Percentiles rank a stretch among this genome's conserved stretches.
Evolutionary conservation across 2,113 vertebrate genomes (phyloP).

Genomic region (Tiliqua scincoides): DNA sequence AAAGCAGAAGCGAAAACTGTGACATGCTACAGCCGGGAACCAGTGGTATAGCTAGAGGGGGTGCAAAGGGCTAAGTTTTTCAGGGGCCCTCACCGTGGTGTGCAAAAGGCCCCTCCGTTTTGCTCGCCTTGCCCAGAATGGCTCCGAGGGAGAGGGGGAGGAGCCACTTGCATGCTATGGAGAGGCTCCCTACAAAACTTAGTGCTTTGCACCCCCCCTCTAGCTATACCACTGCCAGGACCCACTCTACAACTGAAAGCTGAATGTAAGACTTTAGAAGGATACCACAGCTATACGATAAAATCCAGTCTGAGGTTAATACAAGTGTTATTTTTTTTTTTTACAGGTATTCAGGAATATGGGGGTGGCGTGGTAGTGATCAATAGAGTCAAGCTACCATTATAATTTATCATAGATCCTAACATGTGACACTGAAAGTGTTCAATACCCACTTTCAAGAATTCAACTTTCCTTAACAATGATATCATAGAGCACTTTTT

Average conservation of each 20-base stretch:
- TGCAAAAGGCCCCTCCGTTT: no score
- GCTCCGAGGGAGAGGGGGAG: no score
- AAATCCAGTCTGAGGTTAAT: conserved; percentile 68
- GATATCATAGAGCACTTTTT: conserved; percentile 28
- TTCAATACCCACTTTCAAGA: conserved; percentile 53
- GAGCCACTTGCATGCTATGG: no score
- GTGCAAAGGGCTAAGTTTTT: no score
- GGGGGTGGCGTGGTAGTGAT: neutral
- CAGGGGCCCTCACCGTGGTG: no score
- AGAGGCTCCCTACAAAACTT: no score
- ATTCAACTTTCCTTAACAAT: conserved; percentile 43
- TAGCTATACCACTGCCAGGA: conserved; percentile 66
- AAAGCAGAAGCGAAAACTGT: conserved; percentile 60
- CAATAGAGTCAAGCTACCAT: conserved; percentile 59
- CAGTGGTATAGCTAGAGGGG: no score
- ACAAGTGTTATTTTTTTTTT: conserved; percentile 64
- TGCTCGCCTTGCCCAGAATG: no score
- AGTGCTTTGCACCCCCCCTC: no score
- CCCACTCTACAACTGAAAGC: conserved; percentile 64
- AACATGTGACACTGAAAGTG: conserved; percentile 49
- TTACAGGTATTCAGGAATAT: conserved; percentile 59
- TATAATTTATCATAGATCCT: conserved; percentile 57
- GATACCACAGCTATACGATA: conserved; percentile 68
- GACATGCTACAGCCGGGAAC: conserved; percentile 66
- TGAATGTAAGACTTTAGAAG: conserved; percentile 71